Conservation (phyloP, 2,113 vertebrate genomes). For the Dunckerocampus dactyliophorus region DNA sequence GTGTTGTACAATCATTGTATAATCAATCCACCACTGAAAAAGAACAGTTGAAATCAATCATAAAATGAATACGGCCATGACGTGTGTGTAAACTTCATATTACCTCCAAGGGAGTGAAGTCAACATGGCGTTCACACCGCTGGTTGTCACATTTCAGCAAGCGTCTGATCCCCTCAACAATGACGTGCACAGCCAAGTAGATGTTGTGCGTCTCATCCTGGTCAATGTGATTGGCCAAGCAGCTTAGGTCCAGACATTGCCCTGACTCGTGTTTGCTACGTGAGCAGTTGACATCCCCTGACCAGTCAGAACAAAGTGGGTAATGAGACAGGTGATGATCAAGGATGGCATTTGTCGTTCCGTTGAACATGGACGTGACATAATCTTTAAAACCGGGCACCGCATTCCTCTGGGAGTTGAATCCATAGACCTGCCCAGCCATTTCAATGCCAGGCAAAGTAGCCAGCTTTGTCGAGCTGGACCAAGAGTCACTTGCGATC, state of each 20-base stretch:
- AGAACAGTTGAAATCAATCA: too few species aligned
- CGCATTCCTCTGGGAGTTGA: constrained; percentile 29
- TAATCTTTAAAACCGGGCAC: constrained; percentile 55
- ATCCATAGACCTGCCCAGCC: constrained; percentile 46
- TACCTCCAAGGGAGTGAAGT: constrained; percentile 51
- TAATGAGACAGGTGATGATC: background rate
- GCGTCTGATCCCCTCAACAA: constrained; percentile 40
- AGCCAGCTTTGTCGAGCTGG: constrained; percentile 13
- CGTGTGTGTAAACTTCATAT: background rate
- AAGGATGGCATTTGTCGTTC: background rate
- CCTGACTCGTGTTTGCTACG: background rate
- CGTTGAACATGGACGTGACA: constrained; percentile 17
- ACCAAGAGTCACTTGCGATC: constrained; percentile 63
- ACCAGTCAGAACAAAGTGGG: constrained; percentile 1
- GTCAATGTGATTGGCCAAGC: constrained; percentile 30
- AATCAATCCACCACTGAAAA: too few species aligned
- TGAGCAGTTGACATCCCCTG: background rate
- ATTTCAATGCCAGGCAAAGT: constrained; percentile 3
- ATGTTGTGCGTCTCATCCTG: constrained; percentile 31
- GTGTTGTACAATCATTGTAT: too few species aligned
- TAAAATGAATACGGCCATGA: too few species aligned
- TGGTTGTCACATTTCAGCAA: constrained; percentile 38
- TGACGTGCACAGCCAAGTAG: constrained; percentile 56
- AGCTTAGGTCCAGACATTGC: constrained; percentile 9
- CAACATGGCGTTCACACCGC: constrained; percentile 10